Conservation (phyloP, 2,797 vertebrate genomes). For the Melanotaenia maccullochi region DNA sequence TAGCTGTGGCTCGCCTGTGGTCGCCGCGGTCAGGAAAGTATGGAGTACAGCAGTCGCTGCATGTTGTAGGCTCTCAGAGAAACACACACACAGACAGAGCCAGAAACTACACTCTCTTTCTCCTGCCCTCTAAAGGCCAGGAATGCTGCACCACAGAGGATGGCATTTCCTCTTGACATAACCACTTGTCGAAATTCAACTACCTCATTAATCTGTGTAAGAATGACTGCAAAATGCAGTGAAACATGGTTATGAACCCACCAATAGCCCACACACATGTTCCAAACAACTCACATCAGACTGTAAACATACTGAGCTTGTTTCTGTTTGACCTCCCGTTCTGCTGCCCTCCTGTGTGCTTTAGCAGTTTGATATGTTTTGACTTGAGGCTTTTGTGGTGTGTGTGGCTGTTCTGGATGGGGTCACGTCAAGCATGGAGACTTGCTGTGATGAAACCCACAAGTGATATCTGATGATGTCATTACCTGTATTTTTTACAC, state of each 20-base stretch:
- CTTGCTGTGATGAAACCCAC: slow-evolving; percentile 51
- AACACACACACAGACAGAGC: slow-evolving; percentile 20
- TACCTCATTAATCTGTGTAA: slow-evolving; percentile 58
- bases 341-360: slow-evolving; percentile 36
- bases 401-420: slow-evolving; percentile 52
- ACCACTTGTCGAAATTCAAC: slow-evolving; percentile 68
- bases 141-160: slow-evolving; percentile 50
- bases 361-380: slow-evolving; percentile 73
- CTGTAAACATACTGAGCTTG: slow-evolving; percentile 66
- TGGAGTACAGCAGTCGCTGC: slow-evolving; percentile 69
- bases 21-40: slow-evolving; percentile 73
- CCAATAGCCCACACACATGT: slow-evolving; percentile 41
- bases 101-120: slow-evolving; percentile 26
- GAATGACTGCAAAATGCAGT: slow-evolving; percentile 33
- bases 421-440: slow-evolving; percentile 55
- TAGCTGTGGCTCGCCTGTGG: slow-evolving; percentile 79
- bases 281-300: slow-evolving; percentile 62
- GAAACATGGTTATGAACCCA: slow-evolving; percentile 49
- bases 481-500: slow-evolving; percentile 27
- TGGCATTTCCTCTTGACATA: slow-evolving; percentile 67
- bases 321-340: slow-evolving; percentile 55
- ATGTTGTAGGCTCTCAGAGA: slow-evolving; percentile 69
- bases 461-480: slow-evolving; percentile 63
- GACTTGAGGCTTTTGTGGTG: slow-evolving; percentile 69
- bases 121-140: slow-evolving; percentile 52